A percentile compares a stretch with the other conserved stretches of the same genome.
phyloP scores from a whole-genome alignment of 2,113 vertebrate species.

The Anhinga anhinga region DNA sequence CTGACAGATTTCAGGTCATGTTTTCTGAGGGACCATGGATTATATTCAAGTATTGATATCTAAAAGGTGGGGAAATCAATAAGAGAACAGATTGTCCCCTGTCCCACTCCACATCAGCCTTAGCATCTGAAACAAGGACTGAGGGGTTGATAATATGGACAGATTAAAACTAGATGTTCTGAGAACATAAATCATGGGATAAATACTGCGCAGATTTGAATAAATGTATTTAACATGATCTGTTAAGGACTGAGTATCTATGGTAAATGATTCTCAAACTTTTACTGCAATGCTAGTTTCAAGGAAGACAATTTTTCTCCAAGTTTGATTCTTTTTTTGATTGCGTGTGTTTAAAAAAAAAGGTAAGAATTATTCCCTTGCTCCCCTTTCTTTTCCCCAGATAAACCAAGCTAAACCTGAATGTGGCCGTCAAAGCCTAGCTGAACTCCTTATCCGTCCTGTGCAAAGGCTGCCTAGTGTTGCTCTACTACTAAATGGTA shows the following conservation, averaged over 20 bases:
- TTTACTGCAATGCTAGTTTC: neutral
- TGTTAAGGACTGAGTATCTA: neutral
- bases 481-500: conserved; percentile 93
- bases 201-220: neutral
- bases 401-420: conserved; percentile 98
- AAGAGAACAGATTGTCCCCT: neutral
- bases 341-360: neutral
- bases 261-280: neutral
- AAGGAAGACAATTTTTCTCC: neutral
- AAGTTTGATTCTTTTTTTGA: too few relatives aligned
- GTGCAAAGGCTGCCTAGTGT: conserved; percentile 96
- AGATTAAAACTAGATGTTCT: neutral
- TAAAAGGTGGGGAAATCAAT: neutral
- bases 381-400: conserved; percentile 46
- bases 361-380: neutral
- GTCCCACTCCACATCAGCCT: neutral
- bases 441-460: conserved; percentile 93
- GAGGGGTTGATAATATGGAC: neutral
- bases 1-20: neutral
- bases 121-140: neutral
- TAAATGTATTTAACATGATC: neutral
- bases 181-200: neutral
- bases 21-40: neutral
- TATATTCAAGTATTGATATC: neutral
- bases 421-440: conserved; percentile 93